A percentile compares a stretch with the other conserved stretches of the same genome.
Evolutionary conservation across 1,140 invertebrate species (phyloP).

Genomic region (Cotesia glomerata): DNA sequence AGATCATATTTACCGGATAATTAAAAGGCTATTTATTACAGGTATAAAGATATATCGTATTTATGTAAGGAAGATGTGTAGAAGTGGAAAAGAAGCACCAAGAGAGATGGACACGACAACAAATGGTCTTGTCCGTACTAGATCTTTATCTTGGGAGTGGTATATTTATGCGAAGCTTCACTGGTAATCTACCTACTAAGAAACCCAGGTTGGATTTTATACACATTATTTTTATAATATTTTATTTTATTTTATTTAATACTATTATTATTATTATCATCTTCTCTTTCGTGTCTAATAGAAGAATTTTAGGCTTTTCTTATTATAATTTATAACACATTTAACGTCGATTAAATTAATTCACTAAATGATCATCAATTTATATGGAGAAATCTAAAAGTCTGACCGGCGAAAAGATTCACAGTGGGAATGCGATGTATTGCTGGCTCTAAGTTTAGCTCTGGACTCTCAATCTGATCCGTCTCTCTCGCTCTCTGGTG

Average conservation of each 20-base stretch:
- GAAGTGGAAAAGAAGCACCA: conserved; percentile 15
- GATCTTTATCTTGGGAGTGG: conserved; percentile 56
- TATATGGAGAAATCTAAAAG: conserved; percentile 4
- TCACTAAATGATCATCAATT: conserved; percentile 17
- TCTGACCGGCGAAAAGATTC: not conserved
- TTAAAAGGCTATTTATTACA: conserved; percentile 8
- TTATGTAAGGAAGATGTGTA: conserved; percentile 16
- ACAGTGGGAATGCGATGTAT: conserved; percentile 7
- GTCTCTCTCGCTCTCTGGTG: not conserved
- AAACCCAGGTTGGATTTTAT: conserved; percentile 32
- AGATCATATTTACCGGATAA: conserved; percentile 11
- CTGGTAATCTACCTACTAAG: conserved; percentile 51
- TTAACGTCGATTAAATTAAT: conserved; percentile 20
- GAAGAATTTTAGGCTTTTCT: not conserved
- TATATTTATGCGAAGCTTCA: conserved; percentile 54
- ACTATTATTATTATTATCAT: conserved; percentile 26
- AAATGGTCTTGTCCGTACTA: conserved; percentile 54
- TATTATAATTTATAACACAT: not conserved
- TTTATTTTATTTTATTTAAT: conserved; percentile 7
- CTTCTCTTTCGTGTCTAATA: conserved; percentile 9
- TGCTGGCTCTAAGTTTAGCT: not conserved
- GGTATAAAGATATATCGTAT: conserved; percentile 4
- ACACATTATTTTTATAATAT: not conserved
- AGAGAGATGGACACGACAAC: conserved; percentile 52
- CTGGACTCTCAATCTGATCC: not conserved